phyloP scores from a whole-genome alignment of 1,140 invertebrate genomes.

The Radopholus similis region DNA sequence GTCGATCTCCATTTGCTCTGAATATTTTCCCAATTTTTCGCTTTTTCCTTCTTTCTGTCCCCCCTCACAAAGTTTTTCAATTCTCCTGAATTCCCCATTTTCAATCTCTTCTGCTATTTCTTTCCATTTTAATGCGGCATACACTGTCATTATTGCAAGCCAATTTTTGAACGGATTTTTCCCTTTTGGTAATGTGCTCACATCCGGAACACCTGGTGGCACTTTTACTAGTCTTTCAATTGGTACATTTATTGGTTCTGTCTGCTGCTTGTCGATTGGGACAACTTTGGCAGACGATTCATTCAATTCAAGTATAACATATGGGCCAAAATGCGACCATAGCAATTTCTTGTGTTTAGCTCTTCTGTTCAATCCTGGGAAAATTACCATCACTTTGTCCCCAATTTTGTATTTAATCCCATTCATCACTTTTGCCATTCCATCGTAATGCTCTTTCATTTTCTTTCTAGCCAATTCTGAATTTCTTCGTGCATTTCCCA shows the following conservation, averaged over 20 bases:
- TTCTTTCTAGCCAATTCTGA: not conserved
- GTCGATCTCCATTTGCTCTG: too few relatives aligned
- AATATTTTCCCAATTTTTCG: not conserved
- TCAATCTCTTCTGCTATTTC: too few relatives aligned
- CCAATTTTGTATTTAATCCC: not conserved
- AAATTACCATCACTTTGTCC: not conserved
- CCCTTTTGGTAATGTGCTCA: not conserved
- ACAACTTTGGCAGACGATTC: not conserved
- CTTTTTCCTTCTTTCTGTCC: not conserved
- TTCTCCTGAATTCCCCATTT: slow-evolving; percentile 1
- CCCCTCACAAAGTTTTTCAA: not conserved
- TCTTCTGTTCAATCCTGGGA: not conserved
- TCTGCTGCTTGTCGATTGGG: not conserved
- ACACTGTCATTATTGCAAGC: too few relatives aligned
- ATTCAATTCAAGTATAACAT: not conserved
- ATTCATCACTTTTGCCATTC: not conserved
- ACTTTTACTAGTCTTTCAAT: not conserved
- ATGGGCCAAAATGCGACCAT: not conserved
- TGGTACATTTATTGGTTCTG: not conserved
- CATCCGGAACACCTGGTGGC: not conserved
- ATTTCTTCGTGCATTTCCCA: slow-evolving; percentile 6
- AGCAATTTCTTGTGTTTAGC: not conserved
- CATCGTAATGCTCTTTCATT: not conserved
- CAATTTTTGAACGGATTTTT: not conserved
- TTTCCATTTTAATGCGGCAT: too few relatives aligned